phyloP scores from a whole-genome alignment of 2,113 vertebrate genomes.

The Ifrita kowaldi region DNA sequence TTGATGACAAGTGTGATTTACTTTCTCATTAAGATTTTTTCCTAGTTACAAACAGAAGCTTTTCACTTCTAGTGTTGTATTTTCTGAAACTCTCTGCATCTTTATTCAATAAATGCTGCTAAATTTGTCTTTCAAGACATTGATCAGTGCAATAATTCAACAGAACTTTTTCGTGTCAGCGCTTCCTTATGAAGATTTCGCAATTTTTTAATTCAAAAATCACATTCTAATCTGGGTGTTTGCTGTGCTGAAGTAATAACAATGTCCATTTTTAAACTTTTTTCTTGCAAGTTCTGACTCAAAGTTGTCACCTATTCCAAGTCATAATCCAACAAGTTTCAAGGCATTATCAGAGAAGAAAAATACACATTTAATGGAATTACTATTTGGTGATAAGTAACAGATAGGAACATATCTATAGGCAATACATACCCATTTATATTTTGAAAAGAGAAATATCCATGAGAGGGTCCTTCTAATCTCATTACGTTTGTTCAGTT shows the following conservation, averaged over 20 bases:
- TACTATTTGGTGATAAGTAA: not conserved
- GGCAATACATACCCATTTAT: not conserved
- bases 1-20: not conserved
- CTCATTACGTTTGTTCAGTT: constrained; percentile 8
- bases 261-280: not conserved
- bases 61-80: not conserved
- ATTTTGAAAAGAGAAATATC: not conserved
- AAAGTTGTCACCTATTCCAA: not conserved
- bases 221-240: not conserved
- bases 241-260: not conserved
- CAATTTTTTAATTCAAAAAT: not conserved
- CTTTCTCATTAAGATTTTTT: not conserved
- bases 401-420: not conserved
- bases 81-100: not conserved
- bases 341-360: not conserved
- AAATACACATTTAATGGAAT: not conserved
- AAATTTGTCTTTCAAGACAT: not conserved
- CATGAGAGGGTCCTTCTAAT: not conserved
- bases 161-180: not conserved
- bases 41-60: not conserved
- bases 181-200: not conserved
- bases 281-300: not conserved
- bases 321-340: not conserved
- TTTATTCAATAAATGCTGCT: not conserved
- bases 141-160: constrained; percentile 2